Evolutionary conservation across 1,140 invertebrate genomes (phyloP), one percentile per base, ranked within the genome.

Genomic region (Pachypeltis micranthus): DNA sequence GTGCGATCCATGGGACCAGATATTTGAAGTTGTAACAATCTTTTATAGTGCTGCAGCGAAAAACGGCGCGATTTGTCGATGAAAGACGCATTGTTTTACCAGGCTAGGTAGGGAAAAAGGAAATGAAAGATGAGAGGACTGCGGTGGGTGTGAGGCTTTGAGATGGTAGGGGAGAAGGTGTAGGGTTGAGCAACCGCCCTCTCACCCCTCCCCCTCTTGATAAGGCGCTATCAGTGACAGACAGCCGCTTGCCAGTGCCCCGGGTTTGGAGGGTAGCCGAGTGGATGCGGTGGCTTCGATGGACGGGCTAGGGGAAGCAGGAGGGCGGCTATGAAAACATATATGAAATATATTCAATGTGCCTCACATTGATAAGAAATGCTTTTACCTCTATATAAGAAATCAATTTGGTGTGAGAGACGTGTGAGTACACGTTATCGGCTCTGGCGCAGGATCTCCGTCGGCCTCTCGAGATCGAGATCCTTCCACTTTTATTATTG

Each of bases 291-390:
- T 51, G 51, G 29, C 39, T 24, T 44, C 27, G 21, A 54, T 27
- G 54, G 39, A 47, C 61, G 29, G 39, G 29, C 44, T 12, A 12
- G 10, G 34, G 1, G 34, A n/a, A n/a, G 19, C 39, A 2, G 44
- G 28, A 21, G 19, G 51, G 39, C 26, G n/a, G 62, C 62, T 63
- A 63, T 63, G 62, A 63, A 63, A 63, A 63, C 62, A 56, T 63
- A 63, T 63, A 63, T 63, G 62, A 63, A 63, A 63, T 63, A 63
- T 63, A 63, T 63, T 63, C 62, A 63, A 63, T 63, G 62, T 63
- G 62, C 62, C 39, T 29, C 16, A 26, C 19, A 19, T 24, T 28
- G 62, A 63, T 63, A 63, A 63, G 62, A 31, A 31, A 56, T 7
- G 7, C 51, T 28, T 39, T 25, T 47, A 51, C 62, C 54, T 63